phyloP scores from a whole-genome alignment of 1,140 invertebrate species.

The Hydropsyche tenuis region DNA sequence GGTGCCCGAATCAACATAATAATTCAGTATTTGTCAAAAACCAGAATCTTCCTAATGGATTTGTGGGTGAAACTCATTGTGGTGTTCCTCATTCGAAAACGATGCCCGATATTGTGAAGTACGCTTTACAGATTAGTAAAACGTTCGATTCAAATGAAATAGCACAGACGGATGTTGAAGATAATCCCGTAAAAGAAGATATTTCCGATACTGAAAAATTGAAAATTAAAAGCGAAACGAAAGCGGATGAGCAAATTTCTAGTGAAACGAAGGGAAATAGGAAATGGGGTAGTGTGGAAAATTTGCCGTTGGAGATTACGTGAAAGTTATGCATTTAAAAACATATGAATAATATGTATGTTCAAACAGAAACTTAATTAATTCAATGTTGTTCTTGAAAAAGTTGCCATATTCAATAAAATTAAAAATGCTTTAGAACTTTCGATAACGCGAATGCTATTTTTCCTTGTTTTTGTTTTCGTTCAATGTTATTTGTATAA shows the following conservation, averaged over 20 bases:
- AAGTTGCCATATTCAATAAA: too few species aligned
- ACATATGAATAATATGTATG: too few species aligned
- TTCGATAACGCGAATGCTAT: neutral
- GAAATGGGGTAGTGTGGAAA: conserved; percentile 48
- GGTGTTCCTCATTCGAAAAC: conserved; percentile 43
- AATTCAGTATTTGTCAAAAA: neutral
- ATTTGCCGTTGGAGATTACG: conserved; percentile 30
- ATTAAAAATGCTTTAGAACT: too few species aligned
- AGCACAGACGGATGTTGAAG: neutral
- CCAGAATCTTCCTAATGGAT: neutral
- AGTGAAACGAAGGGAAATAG: conserved; percentile 9
- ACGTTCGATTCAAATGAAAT: neutral
- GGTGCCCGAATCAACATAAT: conserved; percentile 42
- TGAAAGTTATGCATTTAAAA: conserved; percentile 1
- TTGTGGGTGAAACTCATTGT: neutral
- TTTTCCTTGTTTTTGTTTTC: neutral
- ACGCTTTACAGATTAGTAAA: conserved; percentile 33
- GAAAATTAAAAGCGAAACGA: neutral
- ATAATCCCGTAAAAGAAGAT: neutral
- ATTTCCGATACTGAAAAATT: conserved; percentile 18
- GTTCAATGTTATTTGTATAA: neutral
- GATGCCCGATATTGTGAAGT: conserved; percentile 48
- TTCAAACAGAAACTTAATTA: too few species aligned
- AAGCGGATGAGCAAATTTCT: neutral
- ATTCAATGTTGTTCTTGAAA: too few species aligned